Evolutionary conservation across 1,140 invertebrate genomes (phyloP), one percentile per base, ranked within the genome.

Genomic region (Andricus grossulariae): DNA sequence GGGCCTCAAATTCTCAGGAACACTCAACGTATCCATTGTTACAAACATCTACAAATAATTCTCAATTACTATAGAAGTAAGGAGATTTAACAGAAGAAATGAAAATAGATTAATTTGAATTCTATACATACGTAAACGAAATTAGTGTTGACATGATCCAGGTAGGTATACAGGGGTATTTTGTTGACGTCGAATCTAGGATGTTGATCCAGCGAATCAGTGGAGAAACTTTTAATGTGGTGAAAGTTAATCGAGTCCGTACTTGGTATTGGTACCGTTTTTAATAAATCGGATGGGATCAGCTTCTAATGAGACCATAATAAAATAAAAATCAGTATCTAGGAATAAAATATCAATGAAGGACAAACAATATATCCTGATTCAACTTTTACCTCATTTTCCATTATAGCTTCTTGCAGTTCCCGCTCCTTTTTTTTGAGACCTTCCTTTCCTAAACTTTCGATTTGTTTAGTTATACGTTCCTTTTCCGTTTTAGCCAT

Each of bases 141-240:
- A 86, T 96, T 96, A 1, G 96, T 96, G 76, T 95, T 94, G 15
- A 97, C 90, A 85, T 96, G 93, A 92, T 97, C 95, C 66, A 97
- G 91, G 80, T 96, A 94, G 3, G 96, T 95, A 84, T 93, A 95
- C 72, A 97, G 91, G 19, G 96, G 95, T n/a, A 96, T 87, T 57
- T 94, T 90, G 12, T 90, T 88, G 12, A 96, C 88, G 85, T 94
- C 92, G 79, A 96, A 94, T 82, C 92, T 87, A 6, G 93, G 88
- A 86, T 94, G 93, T 75, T 93, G 89, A 16, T 92, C 88, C 3
- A 71, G 25, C n/a, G 85, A 90, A 66, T 92, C 92, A 54, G 90
- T 92, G 50, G 89, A 91, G 87, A 93, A 96, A 39, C 93, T 92
- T 55, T 90, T 85, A 39, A 97, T 93, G 15, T 90, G 91, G 87